Evolutionary conservation across 2,113 vertebrate species (phyloP).

Genomic region (Microtus pennsylvanicus): DNA sequence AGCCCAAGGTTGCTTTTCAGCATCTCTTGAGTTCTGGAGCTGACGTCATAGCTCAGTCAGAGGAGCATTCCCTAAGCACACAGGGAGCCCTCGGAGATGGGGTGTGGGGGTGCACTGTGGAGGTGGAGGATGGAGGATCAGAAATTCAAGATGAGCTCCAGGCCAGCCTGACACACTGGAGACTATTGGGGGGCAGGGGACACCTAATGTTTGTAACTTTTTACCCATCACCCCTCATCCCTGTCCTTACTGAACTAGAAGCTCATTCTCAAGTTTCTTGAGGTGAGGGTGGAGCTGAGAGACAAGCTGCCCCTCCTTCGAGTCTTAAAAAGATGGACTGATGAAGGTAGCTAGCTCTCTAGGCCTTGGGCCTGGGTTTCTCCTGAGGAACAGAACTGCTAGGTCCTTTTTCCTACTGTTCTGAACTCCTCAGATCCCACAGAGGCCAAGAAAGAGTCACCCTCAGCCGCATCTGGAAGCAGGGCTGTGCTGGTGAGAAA

Average conservation of each 20-base stretch:
- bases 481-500: neutral
- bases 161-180: neutral
- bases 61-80: neutral
- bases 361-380: neutral
- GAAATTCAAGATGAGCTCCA: neutral
- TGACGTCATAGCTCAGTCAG: no score
- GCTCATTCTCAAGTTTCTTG: neutral
- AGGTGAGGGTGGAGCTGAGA: neutral
- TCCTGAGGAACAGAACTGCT: neutral
- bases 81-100: neutral
- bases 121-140: neutral
- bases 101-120: neutral
- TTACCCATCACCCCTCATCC: neutral
- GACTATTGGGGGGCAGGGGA: neutral
- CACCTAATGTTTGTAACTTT: neutral
- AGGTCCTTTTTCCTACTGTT: neutral
- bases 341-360: no score
- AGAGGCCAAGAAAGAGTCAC: neutral
- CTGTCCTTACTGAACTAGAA: neutral
- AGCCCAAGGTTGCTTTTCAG: neutral
- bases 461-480: neutral
- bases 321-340: neutral
- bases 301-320: neutral
- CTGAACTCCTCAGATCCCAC: neutral
- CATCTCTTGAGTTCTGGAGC: neutral